Evolutionary conservation across 2,797 vertebrate genomes (phyloP).

Genomic region (Benthosema pterotum): DNA sequence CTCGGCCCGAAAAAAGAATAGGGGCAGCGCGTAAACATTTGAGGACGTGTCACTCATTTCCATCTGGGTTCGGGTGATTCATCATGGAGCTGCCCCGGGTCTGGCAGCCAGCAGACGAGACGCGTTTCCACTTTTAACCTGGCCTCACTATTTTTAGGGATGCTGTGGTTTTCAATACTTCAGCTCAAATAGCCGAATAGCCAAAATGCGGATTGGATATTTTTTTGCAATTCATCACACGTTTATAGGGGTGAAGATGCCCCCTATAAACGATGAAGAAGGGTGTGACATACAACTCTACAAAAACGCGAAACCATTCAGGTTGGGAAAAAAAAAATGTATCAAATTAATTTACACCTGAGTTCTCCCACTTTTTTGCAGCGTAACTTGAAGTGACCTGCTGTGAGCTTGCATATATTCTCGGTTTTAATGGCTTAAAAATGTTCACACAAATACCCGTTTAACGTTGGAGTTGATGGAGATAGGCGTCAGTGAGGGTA

Average conservation of each 20-base stretch:
- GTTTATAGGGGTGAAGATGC: no score
- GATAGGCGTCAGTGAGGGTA: conserved; percentile 22
- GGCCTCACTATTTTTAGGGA: no score
- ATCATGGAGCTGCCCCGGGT: conserved; percentile 36
- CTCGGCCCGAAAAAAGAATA: conserved; percentile 63
- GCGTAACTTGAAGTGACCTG: no score
- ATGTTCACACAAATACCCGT: background rate
- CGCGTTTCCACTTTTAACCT: no score
- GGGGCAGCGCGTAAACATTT: conserved; percentile 78
- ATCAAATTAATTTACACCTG: no score
- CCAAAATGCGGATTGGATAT: no score
- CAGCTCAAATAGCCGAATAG: no score
- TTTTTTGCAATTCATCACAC: no score
- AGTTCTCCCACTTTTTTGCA: no score
- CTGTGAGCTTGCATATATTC: no score
- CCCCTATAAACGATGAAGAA: background rate
- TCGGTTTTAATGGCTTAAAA: background rate
- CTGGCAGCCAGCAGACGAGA: background rate
- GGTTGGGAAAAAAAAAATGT: background rate
- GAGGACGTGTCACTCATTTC: conserved; percentile 70
- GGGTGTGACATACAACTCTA: conserved; percentile 4
- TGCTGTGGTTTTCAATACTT: no score
- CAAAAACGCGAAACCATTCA: background rate
- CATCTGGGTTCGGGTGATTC: conserved; percentile 53
- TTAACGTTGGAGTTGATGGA: conserved; percentile 1